Conservation (phyloP, 2,797 vertebrate genomes). For the Phataginus tetradactyla region DNA sequence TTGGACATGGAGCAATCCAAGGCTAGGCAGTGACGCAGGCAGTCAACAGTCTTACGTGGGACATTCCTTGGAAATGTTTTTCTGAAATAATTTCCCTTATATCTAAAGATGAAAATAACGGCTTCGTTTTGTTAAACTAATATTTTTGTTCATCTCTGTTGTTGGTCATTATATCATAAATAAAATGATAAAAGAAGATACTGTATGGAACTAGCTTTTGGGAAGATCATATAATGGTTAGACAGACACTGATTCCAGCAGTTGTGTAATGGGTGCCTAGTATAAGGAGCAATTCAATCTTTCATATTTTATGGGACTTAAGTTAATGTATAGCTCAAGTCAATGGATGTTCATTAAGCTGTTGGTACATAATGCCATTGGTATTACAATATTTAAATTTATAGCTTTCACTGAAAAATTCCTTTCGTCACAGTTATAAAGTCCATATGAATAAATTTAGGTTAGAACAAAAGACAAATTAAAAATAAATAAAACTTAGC, state of each 20-base stretch:
- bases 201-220: not conserved
- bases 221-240: not conserved
- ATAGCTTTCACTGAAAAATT: not conserved
- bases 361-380: not conserved
- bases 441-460: not conserved
- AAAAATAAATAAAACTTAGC: not conserved
- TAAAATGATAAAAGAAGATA: not conserved
- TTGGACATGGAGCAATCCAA: not conserved
- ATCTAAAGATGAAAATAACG: not conserved
- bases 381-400: not conserved
- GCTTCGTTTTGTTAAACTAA: not conserved
- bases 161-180: not conserved
- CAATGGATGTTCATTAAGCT: not conserved
- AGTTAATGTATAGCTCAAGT: not conserved
- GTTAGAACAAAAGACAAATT: not conserved
- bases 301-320: not conserved
- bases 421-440: not conserved
- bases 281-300: not conserved
- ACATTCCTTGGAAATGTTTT: not conserved
- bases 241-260: not conserved
- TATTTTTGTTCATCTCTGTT: not conserved
- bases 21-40: not conserved
- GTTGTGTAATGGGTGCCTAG: not conserved
- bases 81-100: not conserved
- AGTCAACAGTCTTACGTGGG: not conserved